Percentiles rank a stretch among this genome's conserved stretches.
Evolutionary conservation across 1,140 invertebrate species (phyloP).

Genomic region (Oscheius sp.): DNA sequence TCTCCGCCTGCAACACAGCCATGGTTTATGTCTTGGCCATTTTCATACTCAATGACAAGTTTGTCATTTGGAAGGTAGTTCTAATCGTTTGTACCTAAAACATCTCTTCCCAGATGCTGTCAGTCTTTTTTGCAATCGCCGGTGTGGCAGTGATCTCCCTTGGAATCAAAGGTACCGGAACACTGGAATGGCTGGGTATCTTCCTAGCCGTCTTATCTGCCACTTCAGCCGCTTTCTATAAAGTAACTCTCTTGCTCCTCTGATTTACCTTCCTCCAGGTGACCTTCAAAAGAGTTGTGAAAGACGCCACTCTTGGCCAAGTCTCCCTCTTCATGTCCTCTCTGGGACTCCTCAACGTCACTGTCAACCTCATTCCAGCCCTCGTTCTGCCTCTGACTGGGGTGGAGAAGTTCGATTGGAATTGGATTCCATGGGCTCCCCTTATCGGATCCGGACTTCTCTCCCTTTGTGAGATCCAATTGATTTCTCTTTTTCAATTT

Average conservation of each 20-base stretch:
- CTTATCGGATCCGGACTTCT: constrained; percentile 46
- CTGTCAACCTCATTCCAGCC: constrained; percentile 48
- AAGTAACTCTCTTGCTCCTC: constrained; percentile 34
- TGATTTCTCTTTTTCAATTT: background rate
- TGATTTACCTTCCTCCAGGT: constrained; percentile 19
- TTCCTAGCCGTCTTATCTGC: constrained; percentile 49
- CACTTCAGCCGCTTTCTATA: constrained; percentile 52
- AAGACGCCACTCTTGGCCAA: constrained; percentile 53
- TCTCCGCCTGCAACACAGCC: constrained; percentile 52
- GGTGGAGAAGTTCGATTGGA: constrained; percentile 46
- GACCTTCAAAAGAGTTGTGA: constrained; percentile 43
- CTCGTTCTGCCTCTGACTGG: constrained; percentile 41
- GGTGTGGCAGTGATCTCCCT: constrained; percentile 55
- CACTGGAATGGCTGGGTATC: constrained; percentile 42
- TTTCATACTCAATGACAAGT: constrained; percentile 27
- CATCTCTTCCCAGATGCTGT: constrained; percentile 39
- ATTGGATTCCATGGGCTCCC: constrained; percentile 50
- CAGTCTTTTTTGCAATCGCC: constrained; percentile 47
- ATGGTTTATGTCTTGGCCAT: constrained; percentile 51
- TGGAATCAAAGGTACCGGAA: constrained; percentile 42
- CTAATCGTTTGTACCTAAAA: background rate
- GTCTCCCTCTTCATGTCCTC: constrained; percentile 58
- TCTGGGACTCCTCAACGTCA: constrained; percentile 48
- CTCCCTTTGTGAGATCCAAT: constrained; percentile 37
- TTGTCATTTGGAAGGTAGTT: constrained; percentile 15